A percentile compares a stretch with the other conserved stretches of the same genome.
Evolutionary conservation across 1,140 invertebrate species (phyloP).

Genomic region (Thereuonema tuberculata): DNA sequence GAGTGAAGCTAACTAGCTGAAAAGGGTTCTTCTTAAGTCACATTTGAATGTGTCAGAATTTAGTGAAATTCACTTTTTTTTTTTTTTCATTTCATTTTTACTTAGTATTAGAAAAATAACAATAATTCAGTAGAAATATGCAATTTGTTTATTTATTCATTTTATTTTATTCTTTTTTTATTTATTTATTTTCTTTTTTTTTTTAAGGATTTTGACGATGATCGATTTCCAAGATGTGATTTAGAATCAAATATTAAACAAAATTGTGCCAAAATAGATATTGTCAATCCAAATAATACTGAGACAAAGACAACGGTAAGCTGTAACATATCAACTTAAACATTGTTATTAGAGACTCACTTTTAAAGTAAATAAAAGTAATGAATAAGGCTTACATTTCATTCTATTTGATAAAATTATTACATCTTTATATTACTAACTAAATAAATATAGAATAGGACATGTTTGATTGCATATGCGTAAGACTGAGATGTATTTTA

Average conservation of each 20-base stretch:
- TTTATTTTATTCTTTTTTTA: no score
- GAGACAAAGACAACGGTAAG: background rate
- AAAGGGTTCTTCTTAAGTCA: no score
- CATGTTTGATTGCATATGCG: background rate
- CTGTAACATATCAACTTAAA: background rate
- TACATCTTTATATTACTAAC: background rate
- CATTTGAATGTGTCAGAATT: no score
- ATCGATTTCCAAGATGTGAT: no score
- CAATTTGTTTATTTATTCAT: no score
- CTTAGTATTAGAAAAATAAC: no score
- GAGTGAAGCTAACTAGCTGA: no score
- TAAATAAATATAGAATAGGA: background rate
- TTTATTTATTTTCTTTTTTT: no score
- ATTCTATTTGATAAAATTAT: background rate
- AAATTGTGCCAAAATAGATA: background rate
- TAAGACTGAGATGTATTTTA: background rate
- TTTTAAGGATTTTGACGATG: background rate
- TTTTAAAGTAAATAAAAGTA: background rate
- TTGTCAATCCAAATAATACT: background rate
- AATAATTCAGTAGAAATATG: no score
- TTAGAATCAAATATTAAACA: no score
- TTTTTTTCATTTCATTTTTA: no score
- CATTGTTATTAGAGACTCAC: background rate
- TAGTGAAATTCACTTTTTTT: no score
- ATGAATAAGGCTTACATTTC: background rate